Conservation (phyloP, 1,140 invertebrate species). For the Diabrotica undecimpunctata region DNA sequence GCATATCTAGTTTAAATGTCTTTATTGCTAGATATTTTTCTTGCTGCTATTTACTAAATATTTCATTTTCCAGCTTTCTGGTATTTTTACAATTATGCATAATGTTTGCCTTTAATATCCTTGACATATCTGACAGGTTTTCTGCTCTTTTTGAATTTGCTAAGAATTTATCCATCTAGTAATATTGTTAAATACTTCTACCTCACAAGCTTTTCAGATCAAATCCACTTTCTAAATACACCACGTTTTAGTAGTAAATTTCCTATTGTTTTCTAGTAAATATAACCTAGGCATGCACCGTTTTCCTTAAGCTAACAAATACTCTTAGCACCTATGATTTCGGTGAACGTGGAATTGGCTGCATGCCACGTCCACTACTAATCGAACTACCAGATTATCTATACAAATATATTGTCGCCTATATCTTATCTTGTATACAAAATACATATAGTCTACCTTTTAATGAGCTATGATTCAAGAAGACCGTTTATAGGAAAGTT, state of each 20-base stretch:
- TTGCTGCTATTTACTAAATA: too few species aligned
- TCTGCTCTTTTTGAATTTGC: too few species aligned
- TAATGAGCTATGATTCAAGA: background rate
- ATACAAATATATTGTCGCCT: constrained; percentile 11
- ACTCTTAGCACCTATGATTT: constrained; percentile 6
- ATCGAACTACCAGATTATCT: background rate
- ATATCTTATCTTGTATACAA: constrained; percentile 3
- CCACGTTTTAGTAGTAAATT: too few species aligned
- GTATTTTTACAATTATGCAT: too few species aligned
- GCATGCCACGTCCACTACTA: background rate
- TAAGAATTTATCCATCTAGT: too few species aligned
- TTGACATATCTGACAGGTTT: too few species aligned
- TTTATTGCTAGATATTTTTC: too few species aligned
- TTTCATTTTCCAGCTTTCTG: too few species aligned
- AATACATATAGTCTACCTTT: background rate
- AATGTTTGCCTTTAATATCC: too few species aligned
- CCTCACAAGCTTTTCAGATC: background rate
- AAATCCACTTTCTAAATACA: background rate
- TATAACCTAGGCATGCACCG: background rate
- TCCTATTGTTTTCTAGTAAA: too few species aligned
- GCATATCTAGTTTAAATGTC: too few species aligned
- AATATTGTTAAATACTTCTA: background rate
- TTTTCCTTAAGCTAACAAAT: background rate
- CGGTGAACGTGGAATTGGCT: background rate
- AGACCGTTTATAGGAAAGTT: background rate